Conservation (phyloP, 2,888 invertebrate species). For the Rhyacophila evoluta region DNA sequence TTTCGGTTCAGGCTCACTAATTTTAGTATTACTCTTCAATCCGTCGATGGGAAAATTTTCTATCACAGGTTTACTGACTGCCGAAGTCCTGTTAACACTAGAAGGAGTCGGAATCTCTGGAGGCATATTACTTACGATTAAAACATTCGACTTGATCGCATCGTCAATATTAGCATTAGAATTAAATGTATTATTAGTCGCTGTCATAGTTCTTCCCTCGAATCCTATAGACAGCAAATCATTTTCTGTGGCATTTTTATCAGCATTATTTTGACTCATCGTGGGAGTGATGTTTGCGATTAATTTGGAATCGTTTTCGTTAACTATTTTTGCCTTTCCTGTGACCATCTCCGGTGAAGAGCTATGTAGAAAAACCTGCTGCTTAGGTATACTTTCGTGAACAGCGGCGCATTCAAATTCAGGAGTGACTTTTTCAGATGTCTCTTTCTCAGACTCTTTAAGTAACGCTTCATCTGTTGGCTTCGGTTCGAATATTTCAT, state of each 20-base stretch:
- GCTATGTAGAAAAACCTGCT: constrained; percentile 52
- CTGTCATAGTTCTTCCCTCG: neutral
- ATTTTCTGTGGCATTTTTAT: neutral
- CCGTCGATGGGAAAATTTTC: constrained; percentile 15
- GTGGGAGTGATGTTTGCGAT: neutral
- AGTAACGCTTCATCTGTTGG: neutral
- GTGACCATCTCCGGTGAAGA: constrained; percentile 22
- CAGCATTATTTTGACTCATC: neutral
- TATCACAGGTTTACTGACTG: neutral
- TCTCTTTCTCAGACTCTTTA: neutral
- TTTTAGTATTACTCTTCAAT: constrained; percentile 12
- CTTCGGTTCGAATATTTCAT: neutral
- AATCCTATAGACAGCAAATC: neutral
- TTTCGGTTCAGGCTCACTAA: neutral
- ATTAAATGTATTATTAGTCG: neutral
- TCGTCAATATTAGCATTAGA: neutral
- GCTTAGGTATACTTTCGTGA: constrained; percentile 3
- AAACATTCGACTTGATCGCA: neutral
- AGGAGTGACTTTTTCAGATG: constrained; percentile 52
- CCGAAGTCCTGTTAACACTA: neutral
- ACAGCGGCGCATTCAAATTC: constrained; percentile 56
- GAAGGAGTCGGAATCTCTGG: neutral
- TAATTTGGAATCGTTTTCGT: neutral
- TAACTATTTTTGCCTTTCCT: neutral
- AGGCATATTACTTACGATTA: neutral